Percentiles rank a stretch among this genome's conserved stretches.
Conservation (phyloP, 2,888 invertebrate species). For the Rhogogaster chlorosoma region DNA sequence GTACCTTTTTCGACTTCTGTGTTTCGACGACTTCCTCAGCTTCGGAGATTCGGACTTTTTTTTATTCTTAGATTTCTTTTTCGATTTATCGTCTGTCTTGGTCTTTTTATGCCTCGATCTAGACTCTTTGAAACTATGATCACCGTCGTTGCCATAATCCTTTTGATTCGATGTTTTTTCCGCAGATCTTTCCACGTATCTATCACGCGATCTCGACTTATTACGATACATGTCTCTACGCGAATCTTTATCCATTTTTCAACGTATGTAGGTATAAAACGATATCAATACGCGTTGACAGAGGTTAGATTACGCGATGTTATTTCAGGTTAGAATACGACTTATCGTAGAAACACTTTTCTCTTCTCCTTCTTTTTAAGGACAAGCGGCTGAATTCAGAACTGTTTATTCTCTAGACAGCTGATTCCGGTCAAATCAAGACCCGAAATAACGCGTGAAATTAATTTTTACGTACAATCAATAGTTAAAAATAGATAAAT, state of each 20-base stretch:
- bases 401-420: not conserved
- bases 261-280: not conserved
- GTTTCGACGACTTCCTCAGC: constrained; percentile 65
- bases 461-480: not conserved
- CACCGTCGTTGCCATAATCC: constrained; percentile 42
- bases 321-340: constrained; percentile 6
- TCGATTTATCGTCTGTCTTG: constrained; percentile 59
- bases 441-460: not conserved
- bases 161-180: constrained; percentile 47
- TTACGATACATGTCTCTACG: constrained; percentile 55
- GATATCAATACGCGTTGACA: not conserved
- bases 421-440: constrained; percentile 45
- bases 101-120: constrained; percentile 56
- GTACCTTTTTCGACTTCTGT: constrained; percentile 66
- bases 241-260: constrained; percentile 64
- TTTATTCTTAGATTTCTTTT: constrained; percentile 63
- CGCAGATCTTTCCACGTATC: constrained; percentile 48
- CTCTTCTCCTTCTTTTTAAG: not conserved
- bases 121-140: constrained; percentile 55
- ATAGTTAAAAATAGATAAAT: not conserved
- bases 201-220: constrained; percentile 54
- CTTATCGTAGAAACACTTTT: too few relatives aligned
- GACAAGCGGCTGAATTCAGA: not conserved
- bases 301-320: not conserved
- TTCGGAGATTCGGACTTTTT: constrained; percentile 56